Percentiles rank a stretch among this genome's conserved stretches.
phyloP scores from a whole-genome alignment of 2,888 invertebrate genomes.

The Drosophila histrio region DNA sequence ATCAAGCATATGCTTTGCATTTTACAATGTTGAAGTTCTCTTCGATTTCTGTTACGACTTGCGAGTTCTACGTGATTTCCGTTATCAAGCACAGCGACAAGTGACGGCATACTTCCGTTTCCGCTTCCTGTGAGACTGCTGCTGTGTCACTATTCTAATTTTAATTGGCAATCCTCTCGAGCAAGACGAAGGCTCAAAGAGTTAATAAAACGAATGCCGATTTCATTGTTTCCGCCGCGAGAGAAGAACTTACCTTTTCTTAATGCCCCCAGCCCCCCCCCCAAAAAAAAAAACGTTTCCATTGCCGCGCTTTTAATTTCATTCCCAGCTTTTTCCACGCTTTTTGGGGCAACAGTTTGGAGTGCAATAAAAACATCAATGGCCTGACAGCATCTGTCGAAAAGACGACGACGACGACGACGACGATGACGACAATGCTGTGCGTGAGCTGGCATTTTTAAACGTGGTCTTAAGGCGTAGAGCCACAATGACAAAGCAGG shows the following conservation, averaged over 20 bases:
- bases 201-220: conserved; percentile 67
- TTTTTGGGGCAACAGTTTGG: conserved; percentile 62
- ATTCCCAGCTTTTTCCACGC: conserved; percentile 16
- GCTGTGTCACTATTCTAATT: conserved; percentile 15
- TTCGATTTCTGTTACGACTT: conserved; percentile 6
- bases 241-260: conserved; percentile 14
- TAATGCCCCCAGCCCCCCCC: conserved; percentile 12
- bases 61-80: conserved; percentile 35
- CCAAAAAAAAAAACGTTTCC: conserved; percentile 33
- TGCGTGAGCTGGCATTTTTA: conserved; percentile 58
- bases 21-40: neutral
- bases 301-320: conserved; percentile 58
- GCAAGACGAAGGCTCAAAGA: conserved; percentile 48
- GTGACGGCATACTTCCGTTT: conserved; percentile 18
- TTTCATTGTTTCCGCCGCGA: conserved; percentile 55
- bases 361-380: conserved; percentile 67
- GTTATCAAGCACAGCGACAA: conserved; percentile 17
- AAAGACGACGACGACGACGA: neutral
- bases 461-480: conserved; percentile 54
- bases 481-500: conserved; percentile 55
- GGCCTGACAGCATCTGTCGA: conserved; percentile 53
- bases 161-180: conserved; percentile 65
- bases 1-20: conserved; percentile 39
- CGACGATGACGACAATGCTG: conserved; percentile 3
- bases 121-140: conserved; percentile 15